phyloP scores from a whole-genome alignment of 2,113 vertebrate species.

The Ahaetulla prasina region DNA sequence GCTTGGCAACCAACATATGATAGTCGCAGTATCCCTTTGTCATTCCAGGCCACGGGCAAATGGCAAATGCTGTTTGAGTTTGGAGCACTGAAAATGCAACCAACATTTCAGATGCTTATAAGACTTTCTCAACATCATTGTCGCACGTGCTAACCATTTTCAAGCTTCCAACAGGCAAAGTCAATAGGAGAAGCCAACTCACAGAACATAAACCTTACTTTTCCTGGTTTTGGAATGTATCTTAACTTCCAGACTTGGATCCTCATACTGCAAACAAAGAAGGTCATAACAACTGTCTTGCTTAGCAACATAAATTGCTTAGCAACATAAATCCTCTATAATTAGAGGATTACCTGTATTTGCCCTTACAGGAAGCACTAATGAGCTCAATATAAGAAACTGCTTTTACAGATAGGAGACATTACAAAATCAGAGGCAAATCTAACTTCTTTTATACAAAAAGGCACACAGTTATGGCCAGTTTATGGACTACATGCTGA shows the following conservation, averaged over 20 bases:
- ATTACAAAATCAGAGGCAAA: too few species aligned
- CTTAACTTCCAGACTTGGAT: slow-evolving; percentile 84
- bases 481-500: neutral
- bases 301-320: neutral
- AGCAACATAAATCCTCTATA: neutral
- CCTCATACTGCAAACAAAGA: slow-evolving; percentile 91
- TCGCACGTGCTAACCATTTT: neutral
- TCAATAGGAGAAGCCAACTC: neutral
- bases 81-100: neutral
- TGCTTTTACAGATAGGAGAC: neutral
- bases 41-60: too few species aligned
- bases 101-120: neutral
- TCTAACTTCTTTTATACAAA: neutral
- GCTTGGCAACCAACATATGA: neutral
- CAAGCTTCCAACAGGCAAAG: too few species aligned
- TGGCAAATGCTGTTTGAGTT: too few species aligned
- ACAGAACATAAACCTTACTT: slow-evolving; percentile 58
- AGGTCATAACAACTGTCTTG: neutral
- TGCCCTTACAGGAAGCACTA: neutral
- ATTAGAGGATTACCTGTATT: neutral
- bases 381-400: neutral
- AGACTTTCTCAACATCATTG: neutral
- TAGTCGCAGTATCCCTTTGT: neutral
- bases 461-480: neutral
- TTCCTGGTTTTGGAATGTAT: slow-evolving; percentile 75